Conservation (phyloP, 2,113 vertebrate species). For the Tupaia chinensis region DNA sequence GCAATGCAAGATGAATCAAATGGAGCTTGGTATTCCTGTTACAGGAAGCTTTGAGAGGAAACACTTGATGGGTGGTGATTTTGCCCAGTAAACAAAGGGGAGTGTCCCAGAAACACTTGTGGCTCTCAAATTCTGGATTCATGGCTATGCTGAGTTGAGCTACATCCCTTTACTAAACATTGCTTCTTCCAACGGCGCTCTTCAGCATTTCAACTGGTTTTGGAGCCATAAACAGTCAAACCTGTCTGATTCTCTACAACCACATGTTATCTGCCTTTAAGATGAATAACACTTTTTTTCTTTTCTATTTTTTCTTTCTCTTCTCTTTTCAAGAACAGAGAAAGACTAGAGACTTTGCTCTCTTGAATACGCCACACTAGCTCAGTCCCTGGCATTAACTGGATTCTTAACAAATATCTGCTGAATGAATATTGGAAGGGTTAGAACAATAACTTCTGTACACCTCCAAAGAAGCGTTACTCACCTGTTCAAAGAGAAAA, state of each 20-base stretch:
- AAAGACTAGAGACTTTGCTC: neutral
- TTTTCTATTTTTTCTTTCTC: neutral
- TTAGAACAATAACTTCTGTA: fast-evolving
- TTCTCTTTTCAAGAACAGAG: neutral
- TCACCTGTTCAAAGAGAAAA: neutral
- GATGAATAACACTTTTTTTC: neutral
- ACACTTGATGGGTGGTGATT: neutral
- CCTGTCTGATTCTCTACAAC: neutral
- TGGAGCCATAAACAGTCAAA: neutral
- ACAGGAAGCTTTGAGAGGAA: neutral
- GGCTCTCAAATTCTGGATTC: neutral
- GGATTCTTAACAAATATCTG: neutral
- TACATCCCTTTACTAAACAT: fast-evolving
- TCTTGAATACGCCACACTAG: neutral
- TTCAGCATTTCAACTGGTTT: fast-evolving
- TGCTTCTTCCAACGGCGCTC: neutral
- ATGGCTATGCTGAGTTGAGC: neutral
- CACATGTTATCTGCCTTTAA: neutral
- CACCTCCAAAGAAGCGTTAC: neutral
- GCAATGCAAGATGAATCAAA: neutral
- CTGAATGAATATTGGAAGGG: neutral
- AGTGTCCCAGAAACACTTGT: neutral
- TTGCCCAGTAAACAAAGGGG: neutral
- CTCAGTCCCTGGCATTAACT: neutral
- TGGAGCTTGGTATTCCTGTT: neutral